Evolutionary conservation across 2,888 invertebrate species (phyloP).

Genomic region (Eupithecia vulgata): DNA sequence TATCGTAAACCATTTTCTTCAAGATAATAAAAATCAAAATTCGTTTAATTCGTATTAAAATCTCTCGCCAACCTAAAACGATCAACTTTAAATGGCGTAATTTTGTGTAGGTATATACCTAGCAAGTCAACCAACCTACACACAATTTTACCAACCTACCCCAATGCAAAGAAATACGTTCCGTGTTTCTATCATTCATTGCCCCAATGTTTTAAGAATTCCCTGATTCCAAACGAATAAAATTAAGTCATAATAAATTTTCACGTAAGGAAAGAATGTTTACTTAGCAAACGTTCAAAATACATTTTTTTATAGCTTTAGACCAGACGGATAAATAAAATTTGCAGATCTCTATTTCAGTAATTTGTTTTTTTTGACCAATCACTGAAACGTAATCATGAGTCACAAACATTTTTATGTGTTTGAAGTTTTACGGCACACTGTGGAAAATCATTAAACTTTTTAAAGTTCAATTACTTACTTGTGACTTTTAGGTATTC

Average conservation of each 20-base stretch:
- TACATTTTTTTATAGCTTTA: slow-evolving; percentile 2
- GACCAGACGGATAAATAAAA: not conserved
- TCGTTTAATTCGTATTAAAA: no score
- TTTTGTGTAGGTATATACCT: no score
- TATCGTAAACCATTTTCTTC: no score
- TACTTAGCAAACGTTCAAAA: not conserved
- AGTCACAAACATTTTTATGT: slow-evolving; percentile 17
- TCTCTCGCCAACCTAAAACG: no score
- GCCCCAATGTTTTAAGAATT: not conserved
- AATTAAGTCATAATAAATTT: not conserved
- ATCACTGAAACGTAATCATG: not conserved
- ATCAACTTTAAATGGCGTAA: no score
- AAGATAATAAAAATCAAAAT: no score
- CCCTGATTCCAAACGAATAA: not conserved
- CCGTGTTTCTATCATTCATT: no score
- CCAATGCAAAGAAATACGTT: no score
- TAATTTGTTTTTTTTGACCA: not conserved
- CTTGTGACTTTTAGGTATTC: slow-evolving; percentile 88
- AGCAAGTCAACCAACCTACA: no score
- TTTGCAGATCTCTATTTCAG: not conserved
- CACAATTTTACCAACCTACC: no score
- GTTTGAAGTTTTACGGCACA: slow-evolving; percentile 30
- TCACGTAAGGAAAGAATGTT: not conserved
- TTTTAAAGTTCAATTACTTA: slow-evolving; percentile 57
- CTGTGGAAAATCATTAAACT: slow-evolving; percentile 14